Evolutionary conservation across 2,797 vertebrate species (phyloP).

Genomic region (Parauchenoglanis punctatus): DNA sequence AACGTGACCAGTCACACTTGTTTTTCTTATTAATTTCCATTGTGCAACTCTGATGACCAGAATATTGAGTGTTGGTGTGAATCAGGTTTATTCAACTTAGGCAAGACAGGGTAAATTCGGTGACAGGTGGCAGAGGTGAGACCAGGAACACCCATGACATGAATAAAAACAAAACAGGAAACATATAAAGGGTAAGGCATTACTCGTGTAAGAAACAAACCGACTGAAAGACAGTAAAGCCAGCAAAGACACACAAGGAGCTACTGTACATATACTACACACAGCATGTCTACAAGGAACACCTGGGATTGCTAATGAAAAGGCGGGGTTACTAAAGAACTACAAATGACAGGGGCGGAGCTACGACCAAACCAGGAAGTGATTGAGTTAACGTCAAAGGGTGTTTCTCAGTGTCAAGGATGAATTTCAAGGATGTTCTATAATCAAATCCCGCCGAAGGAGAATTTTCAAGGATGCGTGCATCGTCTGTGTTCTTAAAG

Average conservation of each 20-base stretch:
- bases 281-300: not conserved
- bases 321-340: not conserved
- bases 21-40: not conserved
- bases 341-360: not conserved
- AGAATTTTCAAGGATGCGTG: too few relatives aligned
- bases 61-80: not conserved
- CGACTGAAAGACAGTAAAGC: not conserved
- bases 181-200: not conserved
- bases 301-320: not conserved
- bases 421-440: too few relatives aligned
- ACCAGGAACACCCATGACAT: not conserved
- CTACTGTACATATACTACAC: too few relatives aligned
- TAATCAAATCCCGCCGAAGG: too few relatives aligned
- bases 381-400: not conserved
- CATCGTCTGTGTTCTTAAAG: too few relatives aligned
- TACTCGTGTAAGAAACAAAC: not conserved
- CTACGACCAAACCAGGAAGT: not conserved
- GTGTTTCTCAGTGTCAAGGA: too few relatives aligned
- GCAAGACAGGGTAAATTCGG: not conserved
- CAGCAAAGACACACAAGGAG: not conserved
- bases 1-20: not conserved
- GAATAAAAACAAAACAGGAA: not conserved
- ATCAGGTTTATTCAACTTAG: not conserved
- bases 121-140: not conserved
- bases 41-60: not conserved